Percentiles rank a stretch among this genome's conserved stretches.
Conservation (phyloP, 2,888 invertebrate species). For the Nephrotoma appendiculata region DNA sequence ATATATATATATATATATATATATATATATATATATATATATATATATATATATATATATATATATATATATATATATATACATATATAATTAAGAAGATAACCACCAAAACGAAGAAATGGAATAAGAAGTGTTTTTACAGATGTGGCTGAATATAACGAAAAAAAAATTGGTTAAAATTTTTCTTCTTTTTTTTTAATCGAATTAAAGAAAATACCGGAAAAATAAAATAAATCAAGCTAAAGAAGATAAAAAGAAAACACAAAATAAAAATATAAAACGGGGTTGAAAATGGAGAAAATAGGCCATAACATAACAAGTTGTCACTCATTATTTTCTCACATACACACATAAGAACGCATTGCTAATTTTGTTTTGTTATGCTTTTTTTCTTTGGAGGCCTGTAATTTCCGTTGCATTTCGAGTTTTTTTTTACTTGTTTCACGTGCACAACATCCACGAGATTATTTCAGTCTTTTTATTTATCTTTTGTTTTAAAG, state of each 20-base stretch:
- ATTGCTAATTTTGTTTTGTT: too few relatives aligned
- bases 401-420: background rate
- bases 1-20: too few relatives aligned
- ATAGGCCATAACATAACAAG: background rate
- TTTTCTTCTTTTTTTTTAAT: background rate
- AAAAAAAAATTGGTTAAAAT: background rate
- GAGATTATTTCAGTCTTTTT: background rate
- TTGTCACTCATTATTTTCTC: background rate
- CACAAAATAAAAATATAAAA: background rate
- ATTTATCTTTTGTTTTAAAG: background rate
- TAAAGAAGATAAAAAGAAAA: background rate
- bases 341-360: too few relatives aligned
- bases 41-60: too few relatives aligned
- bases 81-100: background rate
- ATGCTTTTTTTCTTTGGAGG: background rate
- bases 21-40: too few relatives aligned
- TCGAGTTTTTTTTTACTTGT: background rate
- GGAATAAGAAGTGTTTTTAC: background rate
- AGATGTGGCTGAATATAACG: background rate
- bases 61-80: too few relatives aligned
- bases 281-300: background rate
- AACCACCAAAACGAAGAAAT: background rate
- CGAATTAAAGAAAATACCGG: background rate
- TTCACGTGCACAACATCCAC: background rate
- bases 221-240: background rate